Evolutionary conservation across 2,888 invertebrate genomes (phyloP).

Genomic region (Deroplatys truncata): DNA sequence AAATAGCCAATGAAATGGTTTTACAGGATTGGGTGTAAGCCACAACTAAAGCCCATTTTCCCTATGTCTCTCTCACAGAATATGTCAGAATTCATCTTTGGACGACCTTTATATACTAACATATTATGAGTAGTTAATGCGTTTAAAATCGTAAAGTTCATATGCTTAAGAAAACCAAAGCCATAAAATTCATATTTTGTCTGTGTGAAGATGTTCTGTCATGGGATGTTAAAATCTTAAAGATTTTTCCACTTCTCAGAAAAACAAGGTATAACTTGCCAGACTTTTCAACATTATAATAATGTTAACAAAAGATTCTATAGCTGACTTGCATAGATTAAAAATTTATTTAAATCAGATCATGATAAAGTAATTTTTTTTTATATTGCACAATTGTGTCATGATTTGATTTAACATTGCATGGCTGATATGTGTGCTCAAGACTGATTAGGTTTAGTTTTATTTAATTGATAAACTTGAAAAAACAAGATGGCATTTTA

Average conservation of each 20-base stretch:
- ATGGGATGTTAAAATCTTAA: too few species aligned
- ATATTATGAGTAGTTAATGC: too few species aligned
- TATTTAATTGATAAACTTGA: background rate
- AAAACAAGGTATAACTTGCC: background rate
- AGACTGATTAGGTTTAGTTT: constrained; percentile 14
- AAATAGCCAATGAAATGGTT: too few species aligned
- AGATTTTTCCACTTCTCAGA: background rate
- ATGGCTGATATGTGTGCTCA: background rate
- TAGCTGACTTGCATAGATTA: background rate
- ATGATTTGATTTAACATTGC: background rate
- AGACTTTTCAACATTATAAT: background rate
- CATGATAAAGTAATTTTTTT: background rate
- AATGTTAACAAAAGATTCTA: background rate
- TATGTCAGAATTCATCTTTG: too few species aligned
- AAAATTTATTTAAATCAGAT: background rate
- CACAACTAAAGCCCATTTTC: too few species aligned
- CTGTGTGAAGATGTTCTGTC: background rate
- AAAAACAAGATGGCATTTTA: background rate
- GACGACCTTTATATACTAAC: too few species aligned
- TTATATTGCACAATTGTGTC: background rate
- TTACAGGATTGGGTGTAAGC: too few species aligned
- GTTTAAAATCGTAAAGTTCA: background rate
- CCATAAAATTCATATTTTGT: background rate
- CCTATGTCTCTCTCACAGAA: too few species aligned
- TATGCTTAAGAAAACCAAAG: background rate